Conservation (phyloP, 2,888 invertebrate species). For the Folsomia candida region DNA sequence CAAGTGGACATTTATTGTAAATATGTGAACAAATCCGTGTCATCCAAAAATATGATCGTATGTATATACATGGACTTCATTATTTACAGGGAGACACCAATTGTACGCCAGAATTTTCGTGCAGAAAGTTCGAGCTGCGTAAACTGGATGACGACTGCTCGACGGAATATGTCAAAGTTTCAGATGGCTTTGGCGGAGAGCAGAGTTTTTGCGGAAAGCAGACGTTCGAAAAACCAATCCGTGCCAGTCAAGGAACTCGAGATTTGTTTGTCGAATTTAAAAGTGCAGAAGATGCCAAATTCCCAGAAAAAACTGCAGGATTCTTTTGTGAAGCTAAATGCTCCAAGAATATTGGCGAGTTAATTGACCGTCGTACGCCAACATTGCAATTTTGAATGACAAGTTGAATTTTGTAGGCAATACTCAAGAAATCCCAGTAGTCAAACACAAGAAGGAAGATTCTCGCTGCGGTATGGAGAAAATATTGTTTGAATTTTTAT, state of each 20-base stretch:
- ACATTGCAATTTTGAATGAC: too few relatives aligned
- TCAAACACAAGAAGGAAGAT: not conserved
- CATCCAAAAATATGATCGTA: not conserved
- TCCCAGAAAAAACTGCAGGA: not conserved
- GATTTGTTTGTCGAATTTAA: not conserved
- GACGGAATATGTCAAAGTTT: not conserved
- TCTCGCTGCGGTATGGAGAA: not conserved
- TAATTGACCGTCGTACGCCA: too few relatives aligned
- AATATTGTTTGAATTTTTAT: not conserved
- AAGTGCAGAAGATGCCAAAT: not conserved
- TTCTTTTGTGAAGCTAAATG: constrained; percentile 1
- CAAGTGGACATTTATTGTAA: not conserved
- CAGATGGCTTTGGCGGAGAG: not conserved
- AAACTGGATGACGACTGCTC: not conserved
- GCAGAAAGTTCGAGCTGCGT: not conserved
- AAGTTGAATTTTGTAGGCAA: too few relatives aligned
- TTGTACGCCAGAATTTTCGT: not conserved
- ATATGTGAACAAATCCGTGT: not conserved
- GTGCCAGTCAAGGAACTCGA: not conserved
- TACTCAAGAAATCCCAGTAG: not conserved
- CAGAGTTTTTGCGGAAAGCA: not conserved
- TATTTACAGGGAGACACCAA: not conserved
- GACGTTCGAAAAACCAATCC: not conserved
- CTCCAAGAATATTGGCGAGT: not conserved
- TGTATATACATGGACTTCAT: too few relatives aligned